Base-by-base conservation (phyloP, 23 tunicate species). In the Phallusia fumigata region DNA sequence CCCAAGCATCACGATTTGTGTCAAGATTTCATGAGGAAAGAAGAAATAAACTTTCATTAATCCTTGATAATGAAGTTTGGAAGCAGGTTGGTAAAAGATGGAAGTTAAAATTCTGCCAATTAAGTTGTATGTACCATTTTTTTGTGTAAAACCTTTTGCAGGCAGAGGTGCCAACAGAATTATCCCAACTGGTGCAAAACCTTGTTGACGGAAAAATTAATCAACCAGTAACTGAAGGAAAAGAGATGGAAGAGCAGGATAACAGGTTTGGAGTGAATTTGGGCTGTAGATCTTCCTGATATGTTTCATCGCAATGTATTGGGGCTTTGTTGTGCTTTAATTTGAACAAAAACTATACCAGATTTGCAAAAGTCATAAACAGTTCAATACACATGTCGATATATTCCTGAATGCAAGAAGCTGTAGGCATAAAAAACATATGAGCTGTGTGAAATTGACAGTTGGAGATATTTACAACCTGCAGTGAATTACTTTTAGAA, bases 21-120 rank as follows among this genome's bases (percentile, higher is more conserved):
- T 65, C 86, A n/a, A 85, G 93, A 73, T 93, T 93, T 78, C 98
- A 93, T 45, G 98, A 93, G n/a, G 98, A 93, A 78, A 76, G 98
- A 78, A 69, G 90, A 79, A 88, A 88, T 58, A 88, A 88, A 81
- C 84, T 93, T 31, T 88, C 98, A 11, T 77, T 93, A 2, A 85
- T 93, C 10, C 84, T 93, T 19, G 98, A 93, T 75, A 88, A 85
- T 82, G 98, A 93, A 82, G 65, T 64, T 21, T 93, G 98, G 98
- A 88, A 88, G 64, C 97, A 92, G 85, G 91, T 88, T 53, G 32
- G 74, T 0, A n/a, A 18, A 18, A 19, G 65, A 53, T 53, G 65
- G 19, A 19, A 53, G 19, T 19, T 77, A 18, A 18, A 19, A 18
- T 31, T 19, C 12, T 77, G 64, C 33, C n/a, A n/a, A n/a, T n/a